Evolutionary conservation across 2,797 vertebrate genomes (phyloP).

Genomic region (Lutjanus campechanus): DNA sequence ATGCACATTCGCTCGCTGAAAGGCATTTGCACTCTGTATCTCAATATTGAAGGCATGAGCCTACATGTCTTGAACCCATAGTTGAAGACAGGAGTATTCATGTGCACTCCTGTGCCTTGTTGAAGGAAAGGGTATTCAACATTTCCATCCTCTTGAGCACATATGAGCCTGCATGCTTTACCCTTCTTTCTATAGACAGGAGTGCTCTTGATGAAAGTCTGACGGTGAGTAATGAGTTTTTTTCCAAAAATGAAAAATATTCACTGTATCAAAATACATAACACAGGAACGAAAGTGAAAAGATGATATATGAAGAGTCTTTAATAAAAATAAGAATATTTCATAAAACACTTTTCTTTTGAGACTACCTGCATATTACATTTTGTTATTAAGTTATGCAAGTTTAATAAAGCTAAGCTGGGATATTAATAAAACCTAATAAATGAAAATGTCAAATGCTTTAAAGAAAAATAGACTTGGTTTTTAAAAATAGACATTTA

Average conservation of each 20-base stretch:
- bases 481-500: no score
- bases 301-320: neutral
- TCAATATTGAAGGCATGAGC: slow-evolving; percentile 46
- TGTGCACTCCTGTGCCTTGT: slow-evolving; percentile 41
- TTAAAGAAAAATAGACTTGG: no score
- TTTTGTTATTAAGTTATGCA: neutral
- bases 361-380: neutral
- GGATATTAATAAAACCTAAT: neutral
- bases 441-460: neutral
- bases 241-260: neutral
- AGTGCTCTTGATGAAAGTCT: slow-evolving; percentile 27
- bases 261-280: slow-evolving; percentile 11
- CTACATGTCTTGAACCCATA: slow-evolving; percentile 40
- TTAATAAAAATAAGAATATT: neutral
- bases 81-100: slow-evolving; percentile 51
- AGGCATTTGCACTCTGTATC: slow-evolving; percentile 44
- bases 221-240: slow-evolving; percentile 34
- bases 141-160: slow-evolving; percentile 45
- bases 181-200: slow-evolving; percentile 14
- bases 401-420: neutral
- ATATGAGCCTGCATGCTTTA: slow-evolving; percentile 47
- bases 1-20: slow-evolving; percentile 19
- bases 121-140: slow-evolving; percentile 58
- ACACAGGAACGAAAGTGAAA: slow-evolving; percentile 2
- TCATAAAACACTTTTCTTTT: neutral